Conservation (phyloP, 2,797 vertebrate genomes). For the Channa striata region DNA sequence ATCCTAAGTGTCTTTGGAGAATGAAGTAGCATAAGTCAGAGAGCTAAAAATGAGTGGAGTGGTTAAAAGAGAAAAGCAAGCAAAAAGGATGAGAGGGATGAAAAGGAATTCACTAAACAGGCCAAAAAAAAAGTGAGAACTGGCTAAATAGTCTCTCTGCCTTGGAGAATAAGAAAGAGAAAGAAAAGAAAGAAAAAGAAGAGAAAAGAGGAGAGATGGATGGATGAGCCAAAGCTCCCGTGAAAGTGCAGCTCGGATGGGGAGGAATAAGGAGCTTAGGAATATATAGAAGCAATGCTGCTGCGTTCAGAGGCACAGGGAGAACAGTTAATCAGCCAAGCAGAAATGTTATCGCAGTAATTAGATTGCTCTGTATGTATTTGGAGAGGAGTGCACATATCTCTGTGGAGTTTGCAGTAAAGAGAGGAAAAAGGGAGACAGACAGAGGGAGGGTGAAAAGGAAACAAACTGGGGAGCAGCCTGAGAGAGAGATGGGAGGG, state of each 20-base stretch:
- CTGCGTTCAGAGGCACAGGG: conserved; percentile 61
- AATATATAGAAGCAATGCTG: conserved; percentile 66
- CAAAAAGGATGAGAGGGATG: conserved; percentile 24
- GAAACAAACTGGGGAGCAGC: conserved; percentile 24
- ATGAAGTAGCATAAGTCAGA: conserved; percentile 11
- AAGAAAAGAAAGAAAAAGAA: conserved; percentile 19
- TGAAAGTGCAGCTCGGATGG: conserved; percentile 63
- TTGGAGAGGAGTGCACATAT: conserved; percentile 54
- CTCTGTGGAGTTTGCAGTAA: conserved; percentile 63
- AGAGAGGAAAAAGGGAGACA: conserved; percentile 35
- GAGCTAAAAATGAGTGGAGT: conserved; percentile 17
- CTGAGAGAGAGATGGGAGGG: not conserved
- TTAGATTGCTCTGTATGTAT: conserved; percentile 76
- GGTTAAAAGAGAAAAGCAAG: conserved; percentile 23
- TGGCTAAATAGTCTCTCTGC: conserved; percentile 47
- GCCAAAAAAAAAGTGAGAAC: conserved; percentile 35
- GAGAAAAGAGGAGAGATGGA: conserved; percentile 50
- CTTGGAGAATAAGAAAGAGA: conserved; percentile 57
- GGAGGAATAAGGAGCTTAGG: conserved; percentile 79
- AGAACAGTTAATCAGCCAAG: conserved; percentile 77
- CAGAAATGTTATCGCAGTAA: conserved; percentile 80
- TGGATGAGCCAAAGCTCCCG: conserved; percentile 63
- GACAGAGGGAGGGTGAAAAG: conserved; percentile 22
- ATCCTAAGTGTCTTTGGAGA: conserved; percentile 31
- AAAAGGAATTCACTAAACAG: conserved; percentile 39